A percentile compares a stretch with the other conserved stretches of the same genome.
Evolutionary conservation across 1,140 invertebrate species (phyloP).

Genomic region (Apis mellifera): DNA sequence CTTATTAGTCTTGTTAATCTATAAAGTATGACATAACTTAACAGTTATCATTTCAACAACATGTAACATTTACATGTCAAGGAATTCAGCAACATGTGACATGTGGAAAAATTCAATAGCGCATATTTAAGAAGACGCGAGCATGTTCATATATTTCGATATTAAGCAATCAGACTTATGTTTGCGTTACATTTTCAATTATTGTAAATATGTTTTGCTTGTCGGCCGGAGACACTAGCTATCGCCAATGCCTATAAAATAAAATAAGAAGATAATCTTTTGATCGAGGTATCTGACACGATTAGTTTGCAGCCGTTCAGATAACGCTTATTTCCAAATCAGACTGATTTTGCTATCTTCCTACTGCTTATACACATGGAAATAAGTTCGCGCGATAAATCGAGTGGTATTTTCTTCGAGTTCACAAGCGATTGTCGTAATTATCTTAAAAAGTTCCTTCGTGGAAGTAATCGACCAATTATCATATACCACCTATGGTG

Average conservation of each 20-base stretch:
- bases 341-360: slow-evolving; percentile 15
- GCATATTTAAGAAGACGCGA: background rate
- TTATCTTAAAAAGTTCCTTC: slow-evolving; percentile 58
- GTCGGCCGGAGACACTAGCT: background rate
- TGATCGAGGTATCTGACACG: background rate
- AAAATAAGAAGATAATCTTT: slow-evolving; percentile 25
- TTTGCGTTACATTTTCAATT: slow-evolving; percentile 6
- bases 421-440: slow-evolving; percentile 55
- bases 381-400: slow-evolving; percentile 18
- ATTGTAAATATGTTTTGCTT: background rate
- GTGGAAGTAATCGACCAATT: slow-evolving; percentile 51
- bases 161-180: background rate
- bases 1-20: background rate
- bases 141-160: background rate
- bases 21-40: slow-evolving; percentile 17
- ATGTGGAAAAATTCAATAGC: background rate
- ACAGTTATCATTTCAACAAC: background rate
- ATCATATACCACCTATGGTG: slow-evolving; percentile 39
- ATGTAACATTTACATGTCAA: background rate
- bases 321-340: slow-evolving; percentile 38
- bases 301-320: background rate
- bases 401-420: slow-evolving; percentile 36
- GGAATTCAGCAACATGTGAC: background rate
- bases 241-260: slow-evolving; percentile 1
- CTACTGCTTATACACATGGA: background rate